phyloP scores from a whole-genome alignment of 1,140 invertebrate genomes.

The Zophobas atratus region DNA sequence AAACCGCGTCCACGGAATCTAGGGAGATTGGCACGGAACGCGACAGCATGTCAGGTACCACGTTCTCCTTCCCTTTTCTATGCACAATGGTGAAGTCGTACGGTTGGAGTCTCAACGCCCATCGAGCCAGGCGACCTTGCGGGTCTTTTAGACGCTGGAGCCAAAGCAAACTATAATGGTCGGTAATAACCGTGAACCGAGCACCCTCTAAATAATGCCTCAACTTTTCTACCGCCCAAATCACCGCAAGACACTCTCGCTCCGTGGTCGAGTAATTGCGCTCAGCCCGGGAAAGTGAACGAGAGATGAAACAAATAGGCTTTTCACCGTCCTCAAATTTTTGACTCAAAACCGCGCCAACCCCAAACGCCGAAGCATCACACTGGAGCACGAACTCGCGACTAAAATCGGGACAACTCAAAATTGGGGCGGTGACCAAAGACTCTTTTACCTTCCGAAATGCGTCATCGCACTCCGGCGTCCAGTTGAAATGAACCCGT shows the following conservation, averaged over 20 bases:
- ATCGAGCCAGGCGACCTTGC: constrained; percentile 67
- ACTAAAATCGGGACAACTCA: constrained; percentile 51
- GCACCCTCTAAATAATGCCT: constrained; percentile 66
- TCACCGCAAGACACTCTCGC: constrained; percentile 67
- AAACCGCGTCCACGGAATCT: neutral
- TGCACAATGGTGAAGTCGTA: constrained; percentile 67
- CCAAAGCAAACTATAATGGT: constrained; percentile 69
- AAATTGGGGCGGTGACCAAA: constrained; percentile 11
- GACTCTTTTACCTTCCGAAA: constrained; percentile 1
- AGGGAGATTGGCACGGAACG: constrained; percentile 40
- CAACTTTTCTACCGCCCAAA: constrained; percentile 66
- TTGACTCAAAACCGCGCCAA: constrained; percentile 56
- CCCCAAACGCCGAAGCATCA: constrained; percentile 38
- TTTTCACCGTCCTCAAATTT: constrained; percentile 44
- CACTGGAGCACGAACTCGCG: constrained; percentile 60
- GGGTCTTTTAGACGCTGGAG: constrained; percentile 67
- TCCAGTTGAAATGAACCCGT: constrained; percentile 15
- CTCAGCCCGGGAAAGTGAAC: constrained; percentile 62
- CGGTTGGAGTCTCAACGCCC: constrained; percentile 66
- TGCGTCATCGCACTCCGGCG: constrained; percentile 5
- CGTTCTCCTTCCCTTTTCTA: constrained; percentile 61
- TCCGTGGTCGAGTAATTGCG: constrained; percentile 65
- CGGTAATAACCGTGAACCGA: constrained; percentile 69
- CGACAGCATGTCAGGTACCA: constrained; percentile 54
- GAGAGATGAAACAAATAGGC: constrained; percentile 57